A percentile compares a stretch with the other conserved stretches of the same genome.
These are phyloP conservation scores for Standfussiana lucernea DNA, from an alignment of 2,888 invertebrate genomes.

Conservation along the genomic window DNA sequence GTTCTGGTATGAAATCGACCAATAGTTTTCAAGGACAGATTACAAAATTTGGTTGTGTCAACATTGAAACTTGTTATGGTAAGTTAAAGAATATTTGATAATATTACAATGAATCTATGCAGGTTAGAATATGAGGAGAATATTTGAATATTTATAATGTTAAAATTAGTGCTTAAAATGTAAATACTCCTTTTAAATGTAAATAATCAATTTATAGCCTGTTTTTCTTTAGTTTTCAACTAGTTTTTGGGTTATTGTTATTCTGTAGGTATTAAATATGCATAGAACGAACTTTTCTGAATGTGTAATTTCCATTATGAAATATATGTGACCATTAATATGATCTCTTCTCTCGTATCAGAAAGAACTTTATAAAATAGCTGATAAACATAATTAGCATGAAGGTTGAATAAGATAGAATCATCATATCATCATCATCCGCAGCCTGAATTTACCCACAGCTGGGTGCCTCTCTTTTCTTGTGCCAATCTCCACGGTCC, in stretches of 20 bases:
- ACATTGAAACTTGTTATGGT: neutral
- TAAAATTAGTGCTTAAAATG: neutral
- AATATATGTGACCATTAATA: neutral
- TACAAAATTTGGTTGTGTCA: slow-evolving; percentile 31
- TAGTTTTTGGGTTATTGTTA: neutral
- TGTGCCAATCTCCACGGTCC: too few species aligned
- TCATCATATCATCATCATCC: too few species aligned
- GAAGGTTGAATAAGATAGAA: neutral
- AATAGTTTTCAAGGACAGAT: slow-evolving; percentile 40
- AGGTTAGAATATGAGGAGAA: neutral
- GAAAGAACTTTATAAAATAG: neutral
- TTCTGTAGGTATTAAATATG: neutral
- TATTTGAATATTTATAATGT: neutral
- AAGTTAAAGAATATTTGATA: slow-evolving; percentile 1
- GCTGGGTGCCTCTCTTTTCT: too few species aligned
- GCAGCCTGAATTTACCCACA: too few species aligned
- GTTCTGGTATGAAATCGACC: slow-evolving; percentile 18
- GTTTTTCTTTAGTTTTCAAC: neutral
- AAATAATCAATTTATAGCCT: neutral
- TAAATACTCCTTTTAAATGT: neutral
- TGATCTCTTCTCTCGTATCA: neutral
- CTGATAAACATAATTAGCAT: too few species aligned
- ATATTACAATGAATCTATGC: neutral
- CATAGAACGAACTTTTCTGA: neutral
- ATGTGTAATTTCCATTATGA: neutral